A percentile compares a stretch with the other conserved stretches of the same genome.
phyloP scores from a whole-genome alignment of 2,888 invertebrate species.

The Acanthosoma haemorrhoidale region DNA sequence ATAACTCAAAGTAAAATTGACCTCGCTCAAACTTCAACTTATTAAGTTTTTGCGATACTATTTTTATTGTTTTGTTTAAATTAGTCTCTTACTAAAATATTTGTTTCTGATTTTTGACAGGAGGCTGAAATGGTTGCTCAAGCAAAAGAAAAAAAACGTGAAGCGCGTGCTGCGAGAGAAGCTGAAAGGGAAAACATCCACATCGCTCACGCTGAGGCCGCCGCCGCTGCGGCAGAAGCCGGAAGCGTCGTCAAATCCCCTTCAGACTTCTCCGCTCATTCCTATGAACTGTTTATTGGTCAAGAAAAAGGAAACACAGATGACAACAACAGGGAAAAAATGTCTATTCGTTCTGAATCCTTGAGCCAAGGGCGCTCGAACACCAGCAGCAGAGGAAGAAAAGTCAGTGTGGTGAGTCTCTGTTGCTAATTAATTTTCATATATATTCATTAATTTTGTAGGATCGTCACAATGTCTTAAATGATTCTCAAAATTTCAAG shows the following conservation, averaged over 20 bases:
- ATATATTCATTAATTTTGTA: not conserved
- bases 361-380: constrained; percentile 68
- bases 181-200: constrained; percentile 40
- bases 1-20: too few relatives aligned
- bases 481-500: not conserved
- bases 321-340: constrained; percentile 84
- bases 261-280: constrained; percentile 85
- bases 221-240: constrained; percentile 55
- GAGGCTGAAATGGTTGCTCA: constrained; percentile 80
- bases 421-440: constrained; percentile 23
- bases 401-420: constrained; percentile 87
- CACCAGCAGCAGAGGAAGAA: constrained; percentile 64
- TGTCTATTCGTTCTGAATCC: constrained; percentile 79
- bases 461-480: not conserved
- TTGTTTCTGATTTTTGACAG: constrained; percentile 52
- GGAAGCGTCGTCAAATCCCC: constrained; percentile 71
- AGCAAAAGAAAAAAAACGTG: constrained; percentile 56
- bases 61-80: too few relatives aligned
- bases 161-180: constrained; percentile 51
- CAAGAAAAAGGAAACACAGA: constrained; percentile 83
- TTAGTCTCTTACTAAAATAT: too few relatives aligned
- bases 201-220: constrained; percentile 58
- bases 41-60: too few relatives aligned
- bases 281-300: constrained; percentile 85
- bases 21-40: too few relatives aligned